These are phyloP conservation scores for Ephestia elutella DNA, from an alignment of 1,140 invertebrate genomes.

Conservation along the genomic window DNA sequence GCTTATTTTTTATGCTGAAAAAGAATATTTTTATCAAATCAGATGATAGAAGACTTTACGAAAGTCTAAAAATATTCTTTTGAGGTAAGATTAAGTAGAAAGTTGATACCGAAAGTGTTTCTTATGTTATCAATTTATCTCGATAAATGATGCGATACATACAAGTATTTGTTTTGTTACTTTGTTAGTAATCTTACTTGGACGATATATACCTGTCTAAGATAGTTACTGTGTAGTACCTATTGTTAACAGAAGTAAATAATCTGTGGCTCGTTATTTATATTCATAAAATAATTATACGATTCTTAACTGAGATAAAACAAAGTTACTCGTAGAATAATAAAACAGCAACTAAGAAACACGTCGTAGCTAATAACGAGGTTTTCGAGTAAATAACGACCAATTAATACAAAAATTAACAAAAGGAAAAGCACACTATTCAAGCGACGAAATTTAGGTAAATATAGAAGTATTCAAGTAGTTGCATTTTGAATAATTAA, in stretches of 20 bases:
- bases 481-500: no score
- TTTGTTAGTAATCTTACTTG: no score
- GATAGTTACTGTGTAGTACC: not conserved
- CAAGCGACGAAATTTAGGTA: not conserved
- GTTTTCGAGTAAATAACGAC: not conserved
- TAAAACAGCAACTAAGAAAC: not conserved
- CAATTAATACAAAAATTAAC: not conserved
- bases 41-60: no score
- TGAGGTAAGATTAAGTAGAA: no score
- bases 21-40: no score
- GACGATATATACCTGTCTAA: no score
- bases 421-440: not conserved
- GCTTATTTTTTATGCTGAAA: no score
- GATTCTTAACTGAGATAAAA: not conserved
- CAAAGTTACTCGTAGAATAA: not conserved
- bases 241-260: not conserved
- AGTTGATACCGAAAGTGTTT: no score
- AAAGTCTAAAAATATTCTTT: no score
- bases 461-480: not conserved
- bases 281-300: not conserved
- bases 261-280: not conserved
- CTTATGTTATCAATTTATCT: no score
- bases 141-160: no score
- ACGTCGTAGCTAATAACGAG: not conserved
- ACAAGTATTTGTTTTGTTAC: no score